Percentiles rank a stretch among this genome's conserved stretches.
Evolutionary conservation across 2,888 invertebrate species (phyloP).

Genomic region (Folsomia candida): DNA sequence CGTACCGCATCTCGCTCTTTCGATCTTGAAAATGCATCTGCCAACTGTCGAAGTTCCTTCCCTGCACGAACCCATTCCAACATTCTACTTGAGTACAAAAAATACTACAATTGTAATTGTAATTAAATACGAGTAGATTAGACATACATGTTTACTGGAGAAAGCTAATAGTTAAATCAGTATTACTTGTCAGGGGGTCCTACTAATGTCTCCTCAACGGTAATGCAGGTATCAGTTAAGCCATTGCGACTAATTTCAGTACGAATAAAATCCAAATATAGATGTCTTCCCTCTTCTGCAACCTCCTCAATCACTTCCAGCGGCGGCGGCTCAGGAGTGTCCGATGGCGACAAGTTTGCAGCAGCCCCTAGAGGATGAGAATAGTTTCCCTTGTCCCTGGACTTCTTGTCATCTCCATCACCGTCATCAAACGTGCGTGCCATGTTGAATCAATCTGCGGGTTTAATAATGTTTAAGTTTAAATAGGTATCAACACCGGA

Average conservation of each 20-base stretch:
- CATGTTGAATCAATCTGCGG: no score
- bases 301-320: slow-evolving; percentile 35
- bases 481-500: no score
- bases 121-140: not conserved
- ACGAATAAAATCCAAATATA: slow-evolving; percentile 43
- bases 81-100: slow-evolving; percentile 14
- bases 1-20: slow-evolving; percentile 59
- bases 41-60: slow-evolving; percentile 57
- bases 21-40: slow-evolving; percentile 58
- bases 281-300: slow-evolving; percentile 43
- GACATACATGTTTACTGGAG: slow-evolving; percentile 11
- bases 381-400: not conserved
- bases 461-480: no score
- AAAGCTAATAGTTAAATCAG: slow-evolving; percentile 17
- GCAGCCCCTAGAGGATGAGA: not conserved
- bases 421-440: slow-evolving; percentile 30
- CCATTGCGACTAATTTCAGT: slow-evolving; percentile 37
- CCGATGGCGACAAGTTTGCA: not conserved
- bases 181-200: not conserved
- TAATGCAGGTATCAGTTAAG: slow-evolving; percentile 12
- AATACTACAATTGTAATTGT: not conserved
- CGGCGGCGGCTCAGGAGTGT: not conserved
- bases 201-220: not conserved
- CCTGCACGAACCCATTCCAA: slow-evolving; percentile 53
- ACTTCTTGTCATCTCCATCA: slow-evolving; percentile 10